Conservation (phyloP, 1,140 invertebrate species). For the Stegodyphus mimosarum region DNA sequence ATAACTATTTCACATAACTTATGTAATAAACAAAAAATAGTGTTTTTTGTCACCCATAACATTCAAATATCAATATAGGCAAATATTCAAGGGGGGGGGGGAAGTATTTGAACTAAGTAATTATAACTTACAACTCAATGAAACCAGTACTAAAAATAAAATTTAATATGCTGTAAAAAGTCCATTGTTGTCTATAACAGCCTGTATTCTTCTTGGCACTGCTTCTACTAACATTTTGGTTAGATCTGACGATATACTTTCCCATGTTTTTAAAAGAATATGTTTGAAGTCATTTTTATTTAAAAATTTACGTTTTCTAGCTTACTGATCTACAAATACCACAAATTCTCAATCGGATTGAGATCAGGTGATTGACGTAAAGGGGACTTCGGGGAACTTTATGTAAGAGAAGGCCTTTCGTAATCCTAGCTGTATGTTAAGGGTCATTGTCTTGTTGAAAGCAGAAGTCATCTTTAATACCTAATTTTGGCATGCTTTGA, state of each 20-base stretch:
- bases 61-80: background rate
- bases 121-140: background rate
- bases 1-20: background rate
- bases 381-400: conserved; percentile 13
- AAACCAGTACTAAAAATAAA: background rate
- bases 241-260: background rate
- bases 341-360: conserved; percentile 67
- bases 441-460: conserved; percentile 66
- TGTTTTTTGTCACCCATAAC: background rate
- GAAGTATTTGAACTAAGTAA: background rate
- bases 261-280: background rate
- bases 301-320: background rate
- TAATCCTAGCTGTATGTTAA: conserved; percentile 64
- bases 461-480: background rate
- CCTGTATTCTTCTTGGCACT: background rate
- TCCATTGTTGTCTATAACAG: background rate
- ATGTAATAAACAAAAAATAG: background rate
- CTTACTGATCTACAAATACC: conserved; percentile 52
- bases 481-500: background rate
- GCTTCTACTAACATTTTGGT: background rate
- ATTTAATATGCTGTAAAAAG: background rate
- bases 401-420: conserved; percentile 63
- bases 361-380: conserved; percentile 67
- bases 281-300: background rate
- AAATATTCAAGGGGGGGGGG: background rate